Base-by-base conservation (phyloP, 2,113 vertebrate genomes). In the Menura novaehollandiae region DNA sequence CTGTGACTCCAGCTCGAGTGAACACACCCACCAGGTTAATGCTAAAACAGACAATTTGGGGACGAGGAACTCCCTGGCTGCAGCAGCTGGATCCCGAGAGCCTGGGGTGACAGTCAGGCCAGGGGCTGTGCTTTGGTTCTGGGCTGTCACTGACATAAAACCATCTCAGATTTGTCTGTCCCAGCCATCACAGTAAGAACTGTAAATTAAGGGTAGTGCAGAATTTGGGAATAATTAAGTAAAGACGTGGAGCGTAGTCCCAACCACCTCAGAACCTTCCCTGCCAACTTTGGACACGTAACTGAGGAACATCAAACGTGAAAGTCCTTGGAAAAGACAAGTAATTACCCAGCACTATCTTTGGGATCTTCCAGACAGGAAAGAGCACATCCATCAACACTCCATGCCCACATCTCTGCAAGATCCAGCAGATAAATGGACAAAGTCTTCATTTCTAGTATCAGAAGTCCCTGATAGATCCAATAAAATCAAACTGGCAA, bases 351-450 rank as follows among this genome's bases (percentile, higher is more conserved):
- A 88, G 30, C 15, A 4, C 52, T 94, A 60, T 67, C 90, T 71
- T 8, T 47, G 59, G 78, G 32, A 93, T 91, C 90, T 81, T 80
- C 52, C 89, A 95, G 84, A 85, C 80, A 88, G 95, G 90, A 94
- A 91, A n/a, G 63, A 77, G 51, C n/a, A 8, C 9, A 75, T 84
- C 64, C 68, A 92, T 47, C 67, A 85, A 44, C 59, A 66, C 28
- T 47, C 55, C 37, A 17, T 56, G 85, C 17, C 41, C 56, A 49
- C 44, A 17, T 30, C 66, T 59, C 35, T 26, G 22, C 11, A 35
- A 93, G 79, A 95, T 46, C 44, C 83, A 58, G 64, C 64, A 91
- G 83, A 91, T 67, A 60, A 85, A 63, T 6, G 28, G 51, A 67
- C 52, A 64, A 66, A 91, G 26, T 10, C 64, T 85, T 77, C 35